Conservation (phyloP, 2,797 vertebrate species). For the Triplophysa bombifrons region DNA sequence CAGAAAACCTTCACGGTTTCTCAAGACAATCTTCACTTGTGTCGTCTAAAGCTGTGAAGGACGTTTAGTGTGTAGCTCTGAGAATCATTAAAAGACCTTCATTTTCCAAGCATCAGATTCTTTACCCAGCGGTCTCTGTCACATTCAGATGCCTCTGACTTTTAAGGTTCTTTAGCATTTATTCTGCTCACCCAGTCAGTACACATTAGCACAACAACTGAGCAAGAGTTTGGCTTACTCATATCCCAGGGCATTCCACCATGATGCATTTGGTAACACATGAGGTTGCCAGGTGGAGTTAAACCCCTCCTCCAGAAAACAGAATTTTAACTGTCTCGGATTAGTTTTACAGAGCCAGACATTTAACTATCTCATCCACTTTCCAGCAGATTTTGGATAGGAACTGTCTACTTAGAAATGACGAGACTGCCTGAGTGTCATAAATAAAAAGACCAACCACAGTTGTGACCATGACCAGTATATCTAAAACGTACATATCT, state of each 20-base stretch:
- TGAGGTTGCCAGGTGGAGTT: neutral
- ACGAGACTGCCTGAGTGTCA: neutral
- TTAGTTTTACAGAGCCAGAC: neutral
- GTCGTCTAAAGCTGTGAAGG: neutral
- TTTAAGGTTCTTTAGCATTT: neutral
- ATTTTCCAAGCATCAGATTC: neutral
- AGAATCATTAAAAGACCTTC: neutral
- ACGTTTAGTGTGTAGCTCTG: neutral
- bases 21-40: neutral
- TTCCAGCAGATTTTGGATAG: neutral
- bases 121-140: neutral
- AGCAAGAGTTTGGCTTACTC: neutral
- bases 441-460: neutral
- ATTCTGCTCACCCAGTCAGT: neutral
- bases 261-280: neutral
- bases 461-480: neutral
- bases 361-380: neutral
- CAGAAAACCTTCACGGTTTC: neutral
- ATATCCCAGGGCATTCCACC: neutral
- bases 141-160: neutral
- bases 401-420: neutral
- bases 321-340: neutral
- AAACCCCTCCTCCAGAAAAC: neutral
- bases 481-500: neutral
- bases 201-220: neutral